phyloP scores from a whole-genome alignment of 1,140 invertebrate species.

The Chrysoperla carnea region DNA sequence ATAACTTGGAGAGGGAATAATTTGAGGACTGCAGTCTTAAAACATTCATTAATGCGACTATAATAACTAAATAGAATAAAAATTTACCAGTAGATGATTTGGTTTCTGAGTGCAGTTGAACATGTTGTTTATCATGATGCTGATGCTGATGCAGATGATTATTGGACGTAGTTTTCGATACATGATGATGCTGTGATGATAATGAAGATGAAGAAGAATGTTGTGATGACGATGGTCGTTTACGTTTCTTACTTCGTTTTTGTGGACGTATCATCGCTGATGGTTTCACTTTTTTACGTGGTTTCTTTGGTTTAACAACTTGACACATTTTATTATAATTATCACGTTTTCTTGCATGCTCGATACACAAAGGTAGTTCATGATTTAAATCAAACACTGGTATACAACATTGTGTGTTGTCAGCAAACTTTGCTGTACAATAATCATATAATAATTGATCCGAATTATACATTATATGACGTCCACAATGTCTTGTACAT shows the following conservation, averaged over 20 bases:
- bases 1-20: too few species aligned
- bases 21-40: too few species aligned
- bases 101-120: too few species aligned
- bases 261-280: constrained; percentile 54
- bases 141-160: too few species aligned
- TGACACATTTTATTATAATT: constrained; percentile 55
- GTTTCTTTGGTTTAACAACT: constrained; percentile 59
- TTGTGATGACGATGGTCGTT: constrained; percentile 17
- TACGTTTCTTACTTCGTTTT: constrained; percentile 36
- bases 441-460: constrained; percentile 77
- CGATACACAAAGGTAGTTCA: constrained; percentile 64
- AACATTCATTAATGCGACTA: too few species aligned
- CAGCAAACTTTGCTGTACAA: constrained; percentile 74
- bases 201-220: too few species aligned
- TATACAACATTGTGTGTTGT: constrained; percentile 73
- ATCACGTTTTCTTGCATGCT: constrained; percentile 63
- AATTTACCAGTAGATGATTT: too few species aligned
- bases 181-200: too few species aligned
- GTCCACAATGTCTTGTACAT: constrained; percentile 62
- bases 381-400: constrained; percentile 75
- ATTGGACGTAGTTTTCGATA: too few species aligned
- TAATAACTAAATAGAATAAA: too few species aligned
- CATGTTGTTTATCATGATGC: too few species aligned
- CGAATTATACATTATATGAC: constrained; percentile 72
- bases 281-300: constrained; percentile 57